A percentile compares a stretch with the other conserved stretches of the same genome.
Evolutionary conservation across 2,888 invertebrate genomes (phyloP).

Genomic region (Andricus quercusramuli): DNA sequence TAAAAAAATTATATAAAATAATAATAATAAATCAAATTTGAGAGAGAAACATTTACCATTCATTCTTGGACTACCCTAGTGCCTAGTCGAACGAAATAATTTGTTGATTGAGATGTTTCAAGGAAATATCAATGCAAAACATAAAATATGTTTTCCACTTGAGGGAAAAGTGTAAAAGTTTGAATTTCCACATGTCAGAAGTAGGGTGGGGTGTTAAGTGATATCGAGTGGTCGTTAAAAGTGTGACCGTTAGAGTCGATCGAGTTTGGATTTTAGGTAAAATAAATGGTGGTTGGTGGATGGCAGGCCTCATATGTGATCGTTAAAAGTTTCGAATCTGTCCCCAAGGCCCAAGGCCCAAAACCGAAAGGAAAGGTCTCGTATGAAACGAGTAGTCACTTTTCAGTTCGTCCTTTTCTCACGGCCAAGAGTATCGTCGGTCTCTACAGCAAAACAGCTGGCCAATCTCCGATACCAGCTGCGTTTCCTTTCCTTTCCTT

Average conservation of each 20-base stretch:
- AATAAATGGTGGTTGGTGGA: neutral
- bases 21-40: too few species aligned
- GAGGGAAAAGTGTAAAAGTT: neutral
- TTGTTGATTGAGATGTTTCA: too few species aligned
- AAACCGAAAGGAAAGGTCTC: conserved; percentile 27
- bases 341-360: conserved; percentile 1
- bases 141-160: neutral
- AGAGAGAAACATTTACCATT: too few species aligned
- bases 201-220: neutral
- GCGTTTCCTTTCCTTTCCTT: conserved; percentile 70
- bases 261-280: neutral
- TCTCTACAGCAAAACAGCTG: conserved; percentile 71
- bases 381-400: conserved; percentile 59
- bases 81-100: too few species aligned
- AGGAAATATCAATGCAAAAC: too few species aligned
- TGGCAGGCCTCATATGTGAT: neutral
- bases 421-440: conserved; percentile 60
- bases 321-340: neutral
- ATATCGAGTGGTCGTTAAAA: neutral
- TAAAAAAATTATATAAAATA: too few species aligned
- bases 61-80: too few species aligned
- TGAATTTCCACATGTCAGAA: neutral
- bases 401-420: conserved; percentile 69
- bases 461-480: conserved; percentile 73
- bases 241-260: conserved; percentile 4